Evolutionary conservation across 1,140 invertebrate species (phyloP), one percentile per base, ranked within the genome.

Genomic region (Euura saliciscinereae): DNA sequence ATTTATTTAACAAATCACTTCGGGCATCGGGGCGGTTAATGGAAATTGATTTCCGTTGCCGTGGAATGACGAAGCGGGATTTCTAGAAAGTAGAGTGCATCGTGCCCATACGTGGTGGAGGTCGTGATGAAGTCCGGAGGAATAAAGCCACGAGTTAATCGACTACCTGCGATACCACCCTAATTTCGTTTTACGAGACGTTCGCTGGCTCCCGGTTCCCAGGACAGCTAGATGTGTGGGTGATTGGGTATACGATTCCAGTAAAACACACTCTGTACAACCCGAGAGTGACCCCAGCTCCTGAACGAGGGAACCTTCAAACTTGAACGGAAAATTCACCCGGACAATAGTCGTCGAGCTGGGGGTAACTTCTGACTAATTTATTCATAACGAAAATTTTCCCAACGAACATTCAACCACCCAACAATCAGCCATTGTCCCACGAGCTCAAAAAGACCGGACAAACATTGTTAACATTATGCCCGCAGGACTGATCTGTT

Each of bases 121-220:
- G 8, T n/a, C 51, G 51, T 59, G 51, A 59, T 59, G 51, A 59
- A n/a, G 51, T 59, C 51, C 51, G 51, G 51, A 59, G 51, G 51
- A 59, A n/a, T 59, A 59, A 59, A 59, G 51, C 51, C 3, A 59
- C 51, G 71, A 70, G 65, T 67, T 71, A 76, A 73, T 74, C 73
- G 71, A 71, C 66, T 28, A 42, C 66, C 28, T 67, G 66, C 66
- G 42, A 67, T 67, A 44, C 28, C 73, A 65, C 71, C 71, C 74
- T 77, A 78, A 79, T 79, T 78, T 74, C 75, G 75, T 74, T 71
- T 43, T 65, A 51, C 72, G 69, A 74, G 73, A 71, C 59, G 66
- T 7, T 66, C 6, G 64, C 59, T 8, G 51, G 51, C 51, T 59
- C 51, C 13, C 51, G 51, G 8, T 59, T 8, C 8, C 8, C 51